A percentile compares a stretch with the other conserved stretches of the same genome.
Evolutionary conservation across 2,113 vertebrate genomes (phyloP).

Genomic region (Genyomyrus donnyi): DNA sequence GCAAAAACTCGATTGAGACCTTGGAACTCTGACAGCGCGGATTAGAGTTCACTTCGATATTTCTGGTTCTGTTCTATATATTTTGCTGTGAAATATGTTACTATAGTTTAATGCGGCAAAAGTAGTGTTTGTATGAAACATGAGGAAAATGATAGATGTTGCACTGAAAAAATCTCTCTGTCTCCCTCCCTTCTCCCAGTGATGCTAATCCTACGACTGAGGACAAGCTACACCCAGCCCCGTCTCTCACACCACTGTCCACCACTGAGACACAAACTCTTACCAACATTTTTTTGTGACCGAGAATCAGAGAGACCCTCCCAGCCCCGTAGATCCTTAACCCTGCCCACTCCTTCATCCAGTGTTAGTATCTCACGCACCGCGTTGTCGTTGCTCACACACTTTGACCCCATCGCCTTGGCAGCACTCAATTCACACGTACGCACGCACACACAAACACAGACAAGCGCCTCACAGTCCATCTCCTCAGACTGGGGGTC

Average conservation of each 20-base stretch:
- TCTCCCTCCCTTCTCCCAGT: constrained; percentile 35
- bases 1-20: not conserved
- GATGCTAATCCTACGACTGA: constrained; percentile 45
- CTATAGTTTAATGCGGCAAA: not conserved
- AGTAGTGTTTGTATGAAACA: not conserved
- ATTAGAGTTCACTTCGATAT: not conserved
- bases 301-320: constrained; percentile 45
- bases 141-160: not conserved
- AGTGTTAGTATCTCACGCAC: too few relatives aligned
- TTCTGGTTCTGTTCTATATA: not conserved
- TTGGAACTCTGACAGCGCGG: not conserved
- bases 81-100: not conserved
- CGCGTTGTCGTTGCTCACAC: too few relatives aligned
- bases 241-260: constrained; percentile 28
- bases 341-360: too few relatives aligned
- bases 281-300: constrained; percentile 63
- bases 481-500: not conserved
- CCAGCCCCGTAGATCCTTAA: too few relatives aligned
- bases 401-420: too few relatives aligned
- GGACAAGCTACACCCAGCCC: constrained; percentile 28
- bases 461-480: too few relatives aligned
- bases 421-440: too few relatives aligned
- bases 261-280: constrained; percentile 49
- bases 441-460: too few relatives aligned
- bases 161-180: not conserved